These are phyloP conservation scores for Hirtodrosophila histrioides DNA, from an alignment of 2,888 invertebrate genomes.

Conservation along the genomic window DNA sequence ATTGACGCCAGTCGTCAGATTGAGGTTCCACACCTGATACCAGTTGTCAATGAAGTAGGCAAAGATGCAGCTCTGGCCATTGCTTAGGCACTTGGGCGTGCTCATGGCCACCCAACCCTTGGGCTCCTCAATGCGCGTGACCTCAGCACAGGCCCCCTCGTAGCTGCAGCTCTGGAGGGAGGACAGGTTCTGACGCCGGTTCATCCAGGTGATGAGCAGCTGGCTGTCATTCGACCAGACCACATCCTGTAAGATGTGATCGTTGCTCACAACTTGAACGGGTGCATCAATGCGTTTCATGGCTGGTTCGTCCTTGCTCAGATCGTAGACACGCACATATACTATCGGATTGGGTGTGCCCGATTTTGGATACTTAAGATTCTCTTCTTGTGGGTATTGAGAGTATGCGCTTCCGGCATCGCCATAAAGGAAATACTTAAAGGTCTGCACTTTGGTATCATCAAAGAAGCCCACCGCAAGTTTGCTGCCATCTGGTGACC, in stretches of 20 bases:
- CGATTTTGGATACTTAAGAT: constrained; percentile 91
- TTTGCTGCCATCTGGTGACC: constrained; percentile 88
- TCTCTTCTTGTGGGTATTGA: constrained; percentile 89
- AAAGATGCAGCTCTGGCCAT: constrained; percentile 75
- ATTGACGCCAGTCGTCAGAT: constrained; percentile 78
- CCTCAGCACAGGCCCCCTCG: constrained; percentile 76
- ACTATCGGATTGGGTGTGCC: constrained; percentile 91
- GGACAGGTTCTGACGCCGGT: constrained; percentile 91
- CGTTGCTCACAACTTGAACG: constrained; percentile 86
- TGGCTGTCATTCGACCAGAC: constrained; percentile 89
- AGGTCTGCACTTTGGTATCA: constrained; percentile 88
- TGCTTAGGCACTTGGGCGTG: constrained; percentile 84
- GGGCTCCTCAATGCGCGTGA: constrained; percentile 86
- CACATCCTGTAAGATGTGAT: constrained; percentile 89
- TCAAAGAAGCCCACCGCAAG: constrained; percentile 90
- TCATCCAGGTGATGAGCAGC: constrained; percentile 91
- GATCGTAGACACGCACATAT: constrained; percentile 87
- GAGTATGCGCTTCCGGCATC: constrained; percentile 85
- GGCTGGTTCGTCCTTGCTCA: constrained; percentile 83
- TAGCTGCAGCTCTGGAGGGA: constrained; percentile 76
- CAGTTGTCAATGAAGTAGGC: constrained; percentile 85
- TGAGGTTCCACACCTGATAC: constrained; percentile 83
- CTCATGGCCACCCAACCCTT: constrained; percentile 89
- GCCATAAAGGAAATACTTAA: constrained; percentile 88
- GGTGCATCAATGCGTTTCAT: constrained; percentile 85